Conservation (phyloP, 2,888 invertebrate genomes). For the Gari tellinella region DNA sequence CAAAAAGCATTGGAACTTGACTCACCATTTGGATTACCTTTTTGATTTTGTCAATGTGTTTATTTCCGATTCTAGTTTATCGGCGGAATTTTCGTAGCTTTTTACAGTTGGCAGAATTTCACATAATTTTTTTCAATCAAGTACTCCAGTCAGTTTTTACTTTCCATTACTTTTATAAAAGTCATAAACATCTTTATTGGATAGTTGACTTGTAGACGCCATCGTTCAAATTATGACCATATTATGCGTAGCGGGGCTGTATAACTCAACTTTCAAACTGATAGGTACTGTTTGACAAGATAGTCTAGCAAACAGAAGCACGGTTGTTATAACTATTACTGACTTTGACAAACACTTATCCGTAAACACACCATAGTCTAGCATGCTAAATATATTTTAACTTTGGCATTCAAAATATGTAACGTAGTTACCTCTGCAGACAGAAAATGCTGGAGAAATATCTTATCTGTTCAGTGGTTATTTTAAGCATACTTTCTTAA, state of each 20-base stretch:
- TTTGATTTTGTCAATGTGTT: slow-evolving; percentile 17
- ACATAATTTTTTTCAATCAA: background rate
- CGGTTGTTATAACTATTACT: no score
- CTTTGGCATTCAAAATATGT: no score
- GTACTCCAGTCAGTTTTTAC: background rate
- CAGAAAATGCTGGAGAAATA: no score
- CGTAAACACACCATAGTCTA: background rate
- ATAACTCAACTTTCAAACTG: no score
- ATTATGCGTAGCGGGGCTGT: no score
- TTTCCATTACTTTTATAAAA: background rate
- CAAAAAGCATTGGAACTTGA: background rate
- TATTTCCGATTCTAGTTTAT: slow-evolving; percentile 1
- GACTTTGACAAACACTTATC: background rate
- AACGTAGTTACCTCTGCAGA: no score
- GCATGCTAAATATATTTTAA: background rate
- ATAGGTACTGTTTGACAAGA: no score
- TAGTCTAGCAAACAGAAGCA: no score
- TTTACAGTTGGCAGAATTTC: background rate
- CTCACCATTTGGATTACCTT: slow-evolving; percentile 7
- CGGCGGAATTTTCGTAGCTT: background rate
- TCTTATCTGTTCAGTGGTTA: no score
- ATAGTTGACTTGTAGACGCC: background rate
- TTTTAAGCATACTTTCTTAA: no score
- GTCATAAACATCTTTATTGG: slow-evolving; percentile 1
- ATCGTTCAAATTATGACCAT: no score